A percentile compares a stretch with the other conserved stretches of the same genome.
phyloP scores from a whole-genome alignment of 2,113 vertebrate genomes.

The Emydocephalus ijimae region DNA sequence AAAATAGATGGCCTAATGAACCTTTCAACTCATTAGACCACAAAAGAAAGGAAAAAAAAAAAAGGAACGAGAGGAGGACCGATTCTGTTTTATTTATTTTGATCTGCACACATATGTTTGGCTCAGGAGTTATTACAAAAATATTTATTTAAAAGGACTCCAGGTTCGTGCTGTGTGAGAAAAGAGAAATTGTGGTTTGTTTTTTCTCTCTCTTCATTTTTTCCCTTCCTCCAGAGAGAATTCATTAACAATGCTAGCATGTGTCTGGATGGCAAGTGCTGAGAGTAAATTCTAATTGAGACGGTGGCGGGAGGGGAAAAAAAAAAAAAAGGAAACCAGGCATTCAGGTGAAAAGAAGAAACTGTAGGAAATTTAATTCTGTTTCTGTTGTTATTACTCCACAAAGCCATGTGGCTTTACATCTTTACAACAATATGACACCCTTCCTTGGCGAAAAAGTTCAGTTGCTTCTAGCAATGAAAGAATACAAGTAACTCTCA shows the following conservation, averaged over 20 bases:
- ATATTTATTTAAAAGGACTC: slow-evolving; percentile 47
- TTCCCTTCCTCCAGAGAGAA: background rate
- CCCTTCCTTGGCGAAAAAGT: background rate
- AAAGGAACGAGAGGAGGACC: slow-evolving; percentile 47
- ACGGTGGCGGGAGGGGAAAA: background rate
- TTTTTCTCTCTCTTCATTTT: background rate
- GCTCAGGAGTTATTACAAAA: slow-evolving; percentile 43
- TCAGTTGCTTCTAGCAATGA: background rate
- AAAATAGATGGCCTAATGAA: slow-evolving; percentile 31
- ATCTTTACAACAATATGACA: background rate
- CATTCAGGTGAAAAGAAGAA: background rate
- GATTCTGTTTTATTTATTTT: slow-evolving; percentile 13
- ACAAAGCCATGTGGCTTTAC: background rate
- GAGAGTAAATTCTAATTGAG: background rate
- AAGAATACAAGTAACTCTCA: background rate
- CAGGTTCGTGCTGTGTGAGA: background rate
- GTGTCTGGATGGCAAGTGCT: background rate
- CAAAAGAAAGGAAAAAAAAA: slow-evolving; percentile 25
- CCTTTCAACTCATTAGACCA: slow-evolving; percentile 40
- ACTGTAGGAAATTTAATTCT: background rate
- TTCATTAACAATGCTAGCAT: background rate
- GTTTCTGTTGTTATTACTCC: background rate
- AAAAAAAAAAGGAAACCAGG: background rate
- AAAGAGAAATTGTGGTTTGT: background rate
- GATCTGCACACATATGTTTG: background rate